Base-by-base conservation (phyloP, 1,140 invertebrate species). In the Aphis gossypii region DNA sequence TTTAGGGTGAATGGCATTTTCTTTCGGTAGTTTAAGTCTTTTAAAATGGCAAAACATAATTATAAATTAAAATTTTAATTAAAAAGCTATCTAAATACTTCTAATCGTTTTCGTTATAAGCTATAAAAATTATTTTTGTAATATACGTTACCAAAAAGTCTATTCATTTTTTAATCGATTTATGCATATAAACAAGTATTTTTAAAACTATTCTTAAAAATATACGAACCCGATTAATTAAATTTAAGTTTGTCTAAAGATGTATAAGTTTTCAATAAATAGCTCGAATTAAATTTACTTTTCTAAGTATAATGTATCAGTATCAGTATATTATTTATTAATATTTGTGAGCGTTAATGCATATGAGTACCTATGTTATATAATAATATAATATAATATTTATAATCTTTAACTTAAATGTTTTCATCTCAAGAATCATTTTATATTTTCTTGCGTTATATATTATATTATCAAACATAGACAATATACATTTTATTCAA, bases 1-100 rank as follows among this genome's bases (percentile, higher is more conserved):
- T 83, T 86, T n/a, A 41, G 21, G 82, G 92, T 44, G 48, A 86
- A 86, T 93, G 48, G 25, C 76, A 93, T 84, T 92, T 92, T 18
- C 41, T n/a, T n/a, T 76, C 2, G 2, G 41, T 18, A 30, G 41
- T 90, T 20, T n/a, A 4, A 38, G 21, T 89, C 20, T 89, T 38
- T 20, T 21, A 18, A 89, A 35, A 56, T 54, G 3, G 0, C 25
- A 35, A 54, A 11, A 89, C 30, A 25, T 46, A 44, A 44, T 44
- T 25, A 25, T 41, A 23, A 87, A 51, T 88, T 51, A 89, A 54
- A 89, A 89, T 68, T 68, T 6, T 68, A 14, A 68, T 30, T 68
- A 68, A 30, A 30, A 51, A 51, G 14, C 14, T 51, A 51, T 51
- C 18, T 51, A 51, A 1, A 51, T 51, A n/a, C 8, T 60, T 25